phyloP scores from a whole-genome alignment of 2,113 vertebrate genomes.

The Stictonetta naevosa region DNA sequence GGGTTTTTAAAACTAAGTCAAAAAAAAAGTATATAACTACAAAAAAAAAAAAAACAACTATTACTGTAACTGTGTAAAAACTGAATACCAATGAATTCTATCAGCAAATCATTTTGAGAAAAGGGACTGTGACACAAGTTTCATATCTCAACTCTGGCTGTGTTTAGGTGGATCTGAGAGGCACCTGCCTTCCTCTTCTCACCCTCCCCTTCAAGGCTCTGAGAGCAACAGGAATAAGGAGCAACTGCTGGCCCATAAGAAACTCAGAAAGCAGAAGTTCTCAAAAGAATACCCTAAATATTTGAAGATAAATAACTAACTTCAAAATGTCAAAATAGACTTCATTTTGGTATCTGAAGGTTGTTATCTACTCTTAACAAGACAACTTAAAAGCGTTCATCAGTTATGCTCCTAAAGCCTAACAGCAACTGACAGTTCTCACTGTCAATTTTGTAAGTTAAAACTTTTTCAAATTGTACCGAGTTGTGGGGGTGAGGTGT shows the following conservation, averaged over 20 bases:
- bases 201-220: not conserved
- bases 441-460: not conserved
- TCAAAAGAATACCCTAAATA: not conserved
- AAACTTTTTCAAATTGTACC: not conserved
- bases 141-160: not conserved
- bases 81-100: not conserved
- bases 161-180: not conserved
- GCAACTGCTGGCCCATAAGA: not conserved
- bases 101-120: not conserved
- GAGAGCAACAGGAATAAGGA: not conserved
- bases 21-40: not conserved
- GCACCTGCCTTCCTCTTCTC: not conserved
- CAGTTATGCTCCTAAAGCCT: not conserved
- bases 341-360: not conserved
- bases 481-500: rapidly evolving
- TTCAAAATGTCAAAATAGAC: not conserved
- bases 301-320: not conserved
- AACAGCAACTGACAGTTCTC: not conserved
- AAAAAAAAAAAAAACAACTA: not conserved
- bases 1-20: not conserved
- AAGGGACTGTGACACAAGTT: not conserved
- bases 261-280: not conserved
- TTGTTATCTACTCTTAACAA: not conserved
- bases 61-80: not conserved
- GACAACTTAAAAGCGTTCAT: not conserved